A percentile compares a stretch with the other conserved stretches of the same genome.
These are phyloP conservation scores for Neoaliturus tenellus DNA, from an alignment of 2,888 invertebrate species.

Conservation along the genomic window DNA sequence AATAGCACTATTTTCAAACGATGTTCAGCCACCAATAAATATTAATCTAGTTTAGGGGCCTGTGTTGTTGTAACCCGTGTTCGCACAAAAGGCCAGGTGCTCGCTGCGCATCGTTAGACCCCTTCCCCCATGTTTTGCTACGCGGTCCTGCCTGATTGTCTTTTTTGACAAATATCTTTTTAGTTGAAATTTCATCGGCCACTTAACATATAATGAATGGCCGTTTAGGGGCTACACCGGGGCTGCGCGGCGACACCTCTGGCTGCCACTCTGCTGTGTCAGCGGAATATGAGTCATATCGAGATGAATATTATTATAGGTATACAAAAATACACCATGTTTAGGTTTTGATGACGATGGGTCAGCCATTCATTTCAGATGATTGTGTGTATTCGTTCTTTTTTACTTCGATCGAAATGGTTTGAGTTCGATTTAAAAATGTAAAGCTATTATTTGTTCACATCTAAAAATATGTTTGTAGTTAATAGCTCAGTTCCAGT, in stretches of 20 bases:
- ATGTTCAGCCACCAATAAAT: conserved; percentile 53
- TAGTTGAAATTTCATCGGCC: conserved; percentile 54
- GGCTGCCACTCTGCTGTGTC: too few species aligned
- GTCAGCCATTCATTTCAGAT: too few species aligned
- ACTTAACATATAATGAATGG: conserved; percentile 53
- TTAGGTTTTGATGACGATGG: too few species aligned
- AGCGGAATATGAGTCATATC: too few species aligned
- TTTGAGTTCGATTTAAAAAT: too few species aligned
- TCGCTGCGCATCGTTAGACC: conserved; percentile 26
- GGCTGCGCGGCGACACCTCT: not conserved
- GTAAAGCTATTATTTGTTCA: too few species aligned
- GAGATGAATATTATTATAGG: too few species aligned
- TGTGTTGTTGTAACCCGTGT: conserved; percentile 49
- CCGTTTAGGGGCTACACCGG: conserved; percentile 2
- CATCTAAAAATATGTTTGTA: too few species aligned
- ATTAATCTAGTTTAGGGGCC: conserved; percentile 46
- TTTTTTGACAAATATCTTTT: conserved; percentile 52
- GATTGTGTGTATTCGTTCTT: too few species aligned
- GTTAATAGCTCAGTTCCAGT: too few species aligned
- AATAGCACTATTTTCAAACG: conserved; percentile 51
- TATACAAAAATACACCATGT: too few species aligned
- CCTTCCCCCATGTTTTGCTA: conserved; percentile 46
- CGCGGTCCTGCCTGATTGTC: conserved; percentile 27
- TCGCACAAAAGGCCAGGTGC: conserved; percentile 42
- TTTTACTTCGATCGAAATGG: too few species aligned